Evolutionary conservation across 2,113 vertebrate genomes (phyloP), one percentile per base, ranked within the genome.

Genomic region (Colinus virginianus): DNA sequence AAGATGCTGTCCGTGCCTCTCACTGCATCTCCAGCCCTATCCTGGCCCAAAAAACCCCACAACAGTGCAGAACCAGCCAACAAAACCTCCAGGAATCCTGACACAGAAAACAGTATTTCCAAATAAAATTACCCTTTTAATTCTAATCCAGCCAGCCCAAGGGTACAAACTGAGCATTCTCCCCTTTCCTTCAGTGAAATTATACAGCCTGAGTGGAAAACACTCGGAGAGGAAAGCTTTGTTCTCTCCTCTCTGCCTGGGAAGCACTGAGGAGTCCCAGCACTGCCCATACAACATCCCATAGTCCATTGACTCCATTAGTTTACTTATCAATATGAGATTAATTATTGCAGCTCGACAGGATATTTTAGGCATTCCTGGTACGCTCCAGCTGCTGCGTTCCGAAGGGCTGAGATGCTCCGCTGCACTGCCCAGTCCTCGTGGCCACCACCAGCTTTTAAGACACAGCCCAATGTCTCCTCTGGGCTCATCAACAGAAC

Each of bases 341-440:
- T 94, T 91, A 90, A 86, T 96, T 88, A 91, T 78, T 91, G 56
- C 92, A 88, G 79, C 70, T 94, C 90, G 78, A 70, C 16, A 8
- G 66, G 64, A 61, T 45, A 58, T 74, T 74, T 92, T 91, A 84
- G 82, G 13, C 56, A 77, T 59, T 92, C 89, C 87, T 80, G 78
- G 80, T 88, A 48, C 49, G 87, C 40, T 80, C 62, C 78, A 68
- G 4, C 51, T 61, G 13, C 34, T 5, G 8, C 51, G 25, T 40
- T 61, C 1, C 1, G 46, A 84, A 67, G n/a, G 85, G 61, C 48
- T 0, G 5, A 64, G 76, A 79, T 42, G 38, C 42, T 90, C 90
- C 49, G 40, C 78, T 67, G 76, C 34, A 32, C 75, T 7, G 58
- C 30, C 68, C 76, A 4, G 55, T 78, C 66, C 66, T 95, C 40